These are phyloP conservation scores for Gnatocerus cornutus DNA, from an alignment of 2,888 invertebrate species.

Conservation along the genomic window DNA sequence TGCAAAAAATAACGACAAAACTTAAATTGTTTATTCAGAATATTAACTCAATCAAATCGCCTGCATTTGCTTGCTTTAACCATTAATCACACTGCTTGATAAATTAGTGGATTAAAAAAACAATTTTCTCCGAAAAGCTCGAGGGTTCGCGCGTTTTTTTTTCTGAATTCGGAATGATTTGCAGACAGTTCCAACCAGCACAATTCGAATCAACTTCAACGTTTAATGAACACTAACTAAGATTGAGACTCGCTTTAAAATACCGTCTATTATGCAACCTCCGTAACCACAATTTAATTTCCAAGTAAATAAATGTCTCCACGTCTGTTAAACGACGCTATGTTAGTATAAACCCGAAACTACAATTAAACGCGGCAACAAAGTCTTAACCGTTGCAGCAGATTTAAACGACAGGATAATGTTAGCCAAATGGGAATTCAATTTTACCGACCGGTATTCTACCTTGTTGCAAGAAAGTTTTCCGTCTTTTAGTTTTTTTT, in stretches of 20 bases:
- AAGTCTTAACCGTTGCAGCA: constrained; percentile 14
- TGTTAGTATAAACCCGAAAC: neutral
- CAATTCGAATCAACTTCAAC: too few species aligned
- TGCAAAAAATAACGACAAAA: too few species aligned
- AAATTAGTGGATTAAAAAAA: too few species aligned
- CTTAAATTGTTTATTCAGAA: too few species aligned
- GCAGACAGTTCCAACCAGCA: too few species aligned
- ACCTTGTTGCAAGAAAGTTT: constrained; percentile 38
- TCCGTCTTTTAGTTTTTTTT: constrained; percentile 26
- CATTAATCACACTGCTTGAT: too few species aligned
- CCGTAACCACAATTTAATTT: neutral
- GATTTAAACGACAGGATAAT: constrained; percentile 39
- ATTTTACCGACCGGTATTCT: constrained; percentile 33
- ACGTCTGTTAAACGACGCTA: constrained; percentile 3
- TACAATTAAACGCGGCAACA: constrained; percentile 22
- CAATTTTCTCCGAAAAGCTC: too few species aligned
- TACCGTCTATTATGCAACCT: neutral
- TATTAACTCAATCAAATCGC: too few species aligned
- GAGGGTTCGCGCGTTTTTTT: too few species aligned
- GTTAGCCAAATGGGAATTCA: constrained; percentile 40
- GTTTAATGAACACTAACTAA: neutral
- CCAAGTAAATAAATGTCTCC: constrained; percentile 1
- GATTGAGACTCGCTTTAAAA: neutral
- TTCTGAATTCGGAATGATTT: too few species aligned
- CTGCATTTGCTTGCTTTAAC: too few species aligned